Evolutionary conservation across 2,888 invertebrate genomes (phyloP).

Genomic region (Pandemis corylana): DNA sequence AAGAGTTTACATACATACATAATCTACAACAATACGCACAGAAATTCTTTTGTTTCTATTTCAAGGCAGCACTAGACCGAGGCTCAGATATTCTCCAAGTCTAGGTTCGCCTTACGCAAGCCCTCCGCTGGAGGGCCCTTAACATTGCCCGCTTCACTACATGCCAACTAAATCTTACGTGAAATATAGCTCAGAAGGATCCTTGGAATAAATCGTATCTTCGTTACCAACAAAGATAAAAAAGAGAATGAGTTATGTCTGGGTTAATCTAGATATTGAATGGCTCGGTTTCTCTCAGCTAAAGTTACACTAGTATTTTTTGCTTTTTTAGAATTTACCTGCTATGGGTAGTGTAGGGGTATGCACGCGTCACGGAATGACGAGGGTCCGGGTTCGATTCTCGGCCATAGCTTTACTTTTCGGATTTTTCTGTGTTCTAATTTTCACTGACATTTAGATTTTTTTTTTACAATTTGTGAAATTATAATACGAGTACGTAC

Average conservation of each 20-base stretch:
- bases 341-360: too few relatives aligned
- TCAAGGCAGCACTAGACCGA: not conserved
- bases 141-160: not conserved
- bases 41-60: not conserved
- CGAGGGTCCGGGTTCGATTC: too few relatives aligned
- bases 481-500: too few relatives aligned
- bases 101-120: not conserved
- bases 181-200: not conserved
- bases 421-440: too few relatives aligned
- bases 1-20: too few relatives aligned
- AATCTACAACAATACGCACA: not conserved
- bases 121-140: not conserved
- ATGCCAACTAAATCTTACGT: conserved; percentile 7
- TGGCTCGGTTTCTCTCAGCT: not conserved
- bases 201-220: not conserved
- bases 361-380: too few relatives aligned
- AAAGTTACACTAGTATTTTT: not conserved
- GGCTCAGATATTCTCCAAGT: not conserved
- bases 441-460: too few relatives aligned
- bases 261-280: not conserved
- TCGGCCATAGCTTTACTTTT: too few relatives aligned
- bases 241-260: not conserved
- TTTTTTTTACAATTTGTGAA: too few relatives aligned
- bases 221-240: not conserved
- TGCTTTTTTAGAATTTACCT: too few relatives aligned